Percentiles rank a stretch among this genome's conserved stretches.
Conservation (phyloP, 1,140 invertebrate genomes). For the Drosophila varians region DNA sequence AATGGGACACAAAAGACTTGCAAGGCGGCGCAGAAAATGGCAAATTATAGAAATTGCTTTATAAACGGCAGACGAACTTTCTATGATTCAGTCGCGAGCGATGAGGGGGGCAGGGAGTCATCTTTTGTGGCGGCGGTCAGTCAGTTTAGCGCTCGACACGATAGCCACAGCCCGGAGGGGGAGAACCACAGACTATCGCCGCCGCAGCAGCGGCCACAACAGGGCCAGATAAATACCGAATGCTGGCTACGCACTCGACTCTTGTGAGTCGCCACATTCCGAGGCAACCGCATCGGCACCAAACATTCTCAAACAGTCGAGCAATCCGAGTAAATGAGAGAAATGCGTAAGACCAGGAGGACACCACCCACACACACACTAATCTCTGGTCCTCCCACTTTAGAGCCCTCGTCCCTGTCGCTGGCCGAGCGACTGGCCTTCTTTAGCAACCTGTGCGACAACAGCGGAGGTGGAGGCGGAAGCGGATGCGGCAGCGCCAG, state of each 20-base stretch:
- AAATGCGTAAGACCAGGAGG: slow-evolving; percentile 54
- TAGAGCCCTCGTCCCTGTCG: slow-evolving; percentile 78
- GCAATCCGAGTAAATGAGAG: slow-evolving; percentile 38
- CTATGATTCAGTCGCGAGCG: slow-evolving; percentile 26
- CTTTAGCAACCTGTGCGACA: slow-evolving; percentile 72
- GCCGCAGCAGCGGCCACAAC: slow-evolving; percentile 7
- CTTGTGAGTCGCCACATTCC: slow-evolving; percentile 27
- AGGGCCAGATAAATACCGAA: slow-evolving; percentile 53
- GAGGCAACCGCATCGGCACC: slow-evolving; percentile 29
- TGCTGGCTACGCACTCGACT: slow-evolving; percentile 20
- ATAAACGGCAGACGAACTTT: slow-evolving; percentile 52
- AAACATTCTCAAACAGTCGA: slow-evolving; percentile 16
- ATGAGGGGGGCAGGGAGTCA: slow-evolving; percentile 9
- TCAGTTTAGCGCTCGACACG: slow-evolving; percentile 30
- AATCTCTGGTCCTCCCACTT: slow-evolving; percentile 1
- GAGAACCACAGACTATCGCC: slow-evolving; percentile 16
- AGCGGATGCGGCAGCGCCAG: slow-evolving; percentile 20
- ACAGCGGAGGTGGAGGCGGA: slow-evolving; percentile 27
- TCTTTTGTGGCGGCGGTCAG: slow-evolving; percentile 27
- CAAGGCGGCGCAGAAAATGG: slow-evolving; percentile 27
- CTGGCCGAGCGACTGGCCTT: slow-evolving; percentile 77
- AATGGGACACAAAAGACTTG: slow-evolving; percentile 11
- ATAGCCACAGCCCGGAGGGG: slow-evolving; percentile 14
- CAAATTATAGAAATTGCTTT: slow-evolving; percentile 64
- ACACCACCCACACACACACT: neutral